Evolutionary conservation across 2,113 vertebrate species (phyloP).

Genomic region (Neogale vison): DNA sequence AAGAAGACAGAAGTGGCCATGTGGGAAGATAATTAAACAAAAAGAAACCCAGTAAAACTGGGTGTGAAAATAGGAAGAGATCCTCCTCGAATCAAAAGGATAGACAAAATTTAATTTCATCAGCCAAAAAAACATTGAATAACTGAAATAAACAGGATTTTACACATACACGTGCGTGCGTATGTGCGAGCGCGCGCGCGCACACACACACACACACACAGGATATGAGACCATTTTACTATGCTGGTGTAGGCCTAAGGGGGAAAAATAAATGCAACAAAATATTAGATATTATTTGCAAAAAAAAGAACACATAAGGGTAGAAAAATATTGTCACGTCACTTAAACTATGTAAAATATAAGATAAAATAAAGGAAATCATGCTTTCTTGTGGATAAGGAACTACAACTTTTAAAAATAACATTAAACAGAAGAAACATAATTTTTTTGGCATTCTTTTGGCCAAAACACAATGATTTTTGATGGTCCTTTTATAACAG

Average conservation of each 20-base stretch:
- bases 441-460: neutral
- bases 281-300: neutral
- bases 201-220: neutral
- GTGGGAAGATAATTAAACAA: neutral
- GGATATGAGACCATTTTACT: neutral
- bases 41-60: conserved; percentile 2
- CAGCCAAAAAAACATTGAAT: neutral
- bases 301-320: neutral
- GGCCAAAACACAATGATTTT: neutral
- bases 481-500: neutral
- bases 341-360: neutral
- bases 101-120: neutral
- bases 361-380: conserved; percentile 34
- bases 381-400: neutral
- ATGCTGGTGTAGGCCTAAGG: neutral
- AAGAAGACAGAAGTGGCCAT: conserved; percentile 10
- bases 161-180: no score
- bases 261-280: neutral
- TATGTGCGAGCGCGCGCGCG: no score
- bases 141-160: neutral
- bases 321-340: neutral
- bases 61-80: neutral
- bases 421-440: neutral
- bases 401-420: neutral
- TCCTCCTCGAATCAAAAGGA: neutral